Evolutionary conservation across 2,113 vertebrate genomes (phyloP), one percentile per base, ranked within the genome.

Genomic region (Stigmatopora argus): DNA sequence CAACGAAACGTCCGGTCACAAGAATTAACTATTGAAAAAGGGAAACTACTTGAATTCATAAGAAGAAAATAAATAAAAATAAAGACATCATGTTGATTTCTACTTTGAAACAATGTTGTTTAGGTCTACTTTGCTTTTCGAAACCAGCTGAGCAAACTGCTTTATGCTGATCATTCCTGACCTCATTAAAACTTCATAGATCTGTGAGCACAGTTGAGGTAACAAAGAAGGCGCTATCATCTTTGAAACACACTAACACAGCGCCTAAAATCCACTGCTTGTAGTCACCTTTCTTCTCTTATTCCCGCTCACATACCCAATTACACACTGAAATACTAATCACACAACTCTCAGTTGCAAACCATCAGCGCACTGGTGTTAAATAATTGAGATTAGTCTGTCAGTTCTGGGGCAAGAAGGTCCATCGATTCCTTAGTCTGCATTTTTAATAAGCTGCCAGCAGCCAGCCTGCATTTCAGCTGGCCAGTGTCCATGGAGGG

Each of bases 321-420:
- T 41, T 49, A 68, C 46, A 56, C 18, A 63, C 35, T 44, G 44
- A 57, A 58, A 49, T 35, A 15, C 38, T 45, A 48, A 67, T 67
- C 61, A 62, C 72, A 72, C 55, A 65, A 72, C 70, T 65, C 65
- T 74, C 51, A 3, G 2, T 38, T 81, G 19, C 45, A 61, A 69
- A n/a, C 64, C 69, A 65, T 77, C 72, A 72, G 72, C 53, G 60
- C 77, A 73, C 71, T 82, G 23, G 66, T 78, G 78, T 84, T 90
- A 84, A 91, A 90, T 91, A 90, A 91, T 90, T 90, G 84, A 89
- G 85, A 90, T 91, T 85, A 85, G 88, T 84, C 86, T 78, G 82
- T 89, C 86, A 86, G 87, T 87, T 74, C 73, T 52, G 38, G 86
- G 84, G 76, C 86, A 73, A 34, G 80, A 77, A 88, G 89, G 83